Percentiles rank a stretch among this genome's conserved stretches.
Conservation (phyloP, 1,140 invertebrate genomes). For the Megalonaias nervosa region DNA sequence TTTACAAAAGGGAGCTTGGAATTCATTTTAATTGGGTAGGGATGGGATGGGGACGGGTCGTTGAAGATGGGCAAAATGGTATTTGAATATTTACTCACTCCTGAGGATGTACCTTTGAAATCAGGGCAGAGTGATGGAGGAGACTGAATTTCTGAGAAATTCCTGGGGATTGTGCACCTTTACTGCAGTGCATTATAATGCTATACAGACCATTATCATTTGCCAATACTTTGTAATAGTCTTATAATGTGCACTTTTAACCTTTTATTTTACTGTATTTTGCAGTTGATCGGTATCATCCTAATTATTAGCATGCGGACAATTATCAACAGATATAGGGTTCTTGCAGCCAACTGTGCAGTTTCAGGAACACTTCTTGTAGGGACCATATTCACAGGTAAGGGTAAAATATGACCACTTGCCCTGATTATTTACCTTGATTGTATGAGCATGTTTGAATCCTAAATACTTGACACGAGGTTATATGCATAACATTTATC, state of each 20-base stretch:
- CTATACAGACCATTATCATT: too few relatives aligned
- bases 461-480: too few relatives aligned
- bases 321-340: slow-evolving; percentile 62
- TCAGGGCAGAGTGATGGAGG: too few relatives aligned
- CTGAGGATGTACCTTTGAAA: too few relatives aligned
- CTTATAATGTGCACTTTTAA: neutral
- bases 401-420: neutral
- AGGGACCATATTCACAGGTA: slow-evolving; percentile 80
- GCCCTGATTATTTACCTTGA: neutral
- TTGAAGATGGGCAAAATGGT: too few relatives aligned
- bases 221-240: neutral
- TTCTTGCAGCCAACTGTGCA: slow-evolving; percentile 81
- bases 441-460: neutral
- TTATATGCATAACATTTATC: neutral
- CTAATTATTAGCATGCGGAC: slow-evolving; percentile 78
- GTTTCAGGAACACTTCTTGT: slow-evolving; percentile 78
- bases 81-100: too few relatives aligned
- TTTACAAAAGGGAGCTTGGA: too few relatives aligned
- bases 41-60: too few relatives aligned
- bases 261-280: slow-evolving; percentile 17
- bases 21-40: too few relatives aligned
- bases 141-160: too few relatives aligned
- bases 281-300: slow-evolving; percentile 85
- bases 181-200: too few relatives aligned
- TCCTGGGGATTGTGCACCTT: too few relatives aligned